Evolutionary conservation across 2,113 vertebrate species (phyloP), one percentile per base, ranked within the genome.

Genomic region (Bujurquina vittata): DNA sequence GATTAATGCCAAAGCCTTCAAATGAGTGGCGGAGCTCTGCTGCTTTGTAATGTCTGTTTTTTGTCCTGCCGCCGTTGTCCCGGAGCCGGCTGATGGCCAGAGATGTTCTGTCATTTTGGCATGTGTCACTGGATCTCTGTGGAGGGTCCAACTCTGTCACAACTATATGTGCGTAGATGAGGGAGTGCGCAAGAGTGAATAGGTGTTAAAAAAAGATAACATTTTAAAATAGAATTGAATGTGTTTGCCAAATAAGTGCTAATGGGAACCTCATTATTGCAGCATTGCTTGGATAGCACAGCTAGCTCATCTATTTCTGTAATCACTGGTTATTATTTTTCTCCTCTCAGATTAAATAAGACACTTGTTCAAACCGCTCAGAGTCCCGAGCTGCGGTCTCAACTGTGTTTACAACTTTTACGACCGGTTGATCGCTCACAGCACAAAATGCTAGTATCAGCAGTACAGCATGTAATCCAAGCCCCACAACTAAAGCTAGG

Each of bases 401-500:
- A 54, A 62, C 75, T 72, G 29, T 88, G 80, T 90, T 79, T 84
- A 85, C 76, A 87, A 79, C 59, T 65, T 85, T 72, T 77, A 11
- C 11, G n/a, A 55, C n/a, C 49, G 3, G 56, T 55, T 35, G 26
- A 62, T 83, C 17, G 5, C 77, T 37, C 46, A 23, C 29, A 7
- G 22, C 26, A 67, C 63, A 90, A 89, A 94, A 61, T 61, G 88
- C 88, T 79, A 4, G 20, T 33, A 63, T 93, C 93, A 94, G 94
- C 94, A 93, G 84, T 86, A 88, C 84, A 67, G 75, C 43, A 23
- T 81, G 90, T 81, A 89, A 93, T 78, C 65, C 57, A 76, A 91
- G 89, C 77, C 3, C 82, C 86, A 82, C 63, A 67, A 91, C 88
- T 87, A 87, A 91, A 87, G 89, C 83, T 85, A 91, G 92, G 93